Conservation (phyloP, 2,888 invertebrate species). For the Drosophila pullipes region DNA sequence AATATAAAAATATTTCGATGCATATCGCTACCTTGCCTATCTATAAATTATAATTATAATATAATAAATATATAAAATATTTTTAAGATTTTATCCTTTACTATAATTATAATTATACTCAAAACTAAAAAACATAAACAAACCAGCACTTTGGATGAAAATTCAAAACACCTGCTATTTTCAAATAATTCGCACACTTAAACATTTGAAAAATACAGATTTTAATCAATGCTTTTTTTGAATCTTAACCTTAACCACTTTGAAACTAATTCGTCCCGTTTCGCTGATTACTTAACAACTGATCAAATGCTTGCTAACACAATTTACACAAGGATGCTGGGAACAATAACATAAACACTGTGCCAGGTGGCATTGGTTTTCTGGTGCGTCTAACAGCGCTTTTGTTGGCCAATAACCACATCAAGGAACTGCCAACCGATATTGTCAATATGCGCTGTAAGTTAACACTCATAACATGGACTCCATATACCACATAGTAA, state of each 20-base stretch:
- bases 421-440: constrained; percentile 91
- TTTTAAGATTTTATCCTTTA: background rate
- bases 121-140: background rate
- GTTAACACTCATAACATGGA: constrained; percentile 50
- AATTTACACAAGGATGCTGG: constrained; percentile 89
- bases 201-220: background rate
- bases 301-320: constrained; percentile 53
- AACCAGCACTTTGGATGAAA: background rate
- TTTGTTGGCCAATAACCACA: constrained; percentile 91
- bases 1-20: background rate
- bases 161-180: background rate
- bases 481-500: constrained; percentile 9
- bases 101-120: background rate
- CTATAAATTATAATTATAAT: background rate
- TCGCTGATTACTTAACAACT: constrained; percentile 15
- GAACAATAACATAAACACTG: constrained; percentile 89
- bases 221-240: background rate
- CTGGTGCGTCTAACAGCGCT: constrained; percentile 91
- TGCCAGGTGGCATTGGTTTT: constrained; percentile 94
- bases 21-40: background rate
- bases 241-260: constrained; percentile 7
- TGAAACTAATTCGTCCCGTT: constrained; percentile 4
- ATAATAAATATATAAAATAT: background rate
- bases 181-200: background rate
- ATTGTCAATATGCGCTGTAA: constrained; percentile 93